phyloP scores from a whole-genome alignment of 2,888 invertebrate species.

The Agrochola macilenta region DNA sequence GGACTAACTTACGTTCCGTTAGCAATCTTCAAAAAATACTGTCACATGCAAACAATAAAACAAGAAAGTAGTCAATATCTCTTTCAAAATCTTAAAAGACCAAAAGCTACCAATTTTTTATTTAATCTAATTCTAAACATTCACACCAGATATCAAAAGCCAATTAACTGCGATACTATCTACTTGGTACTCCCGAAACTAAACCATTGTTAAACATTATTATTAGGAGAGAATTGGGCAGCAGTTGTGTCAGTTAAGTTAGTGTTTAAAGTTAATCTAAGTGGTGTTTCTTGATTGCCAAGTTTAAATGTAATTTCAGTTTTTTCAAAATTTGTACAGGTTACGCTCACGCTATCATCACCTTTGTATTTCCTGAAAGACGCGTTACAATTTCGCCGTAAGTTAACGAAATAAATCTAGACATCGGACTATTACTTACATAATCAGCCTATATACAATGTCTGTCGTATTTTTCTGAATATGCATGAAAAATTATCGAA shows the following conservation, averaged over 20 bases:
- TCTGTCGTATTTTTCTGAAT: no score
- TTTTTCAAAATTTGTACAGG: no score
- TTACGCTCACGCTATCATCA: no score
- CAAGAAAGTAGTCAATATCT: no score
- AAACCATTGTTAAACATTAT: constrained; percentile 30
- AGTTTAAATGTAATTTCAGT: neutral
- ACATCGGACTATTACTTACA: no score
- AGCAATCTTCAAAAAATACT: neutral
- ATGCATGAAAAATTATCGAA: no score
- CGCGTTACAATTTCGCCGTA: no score
- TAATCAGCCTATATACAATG: no score
- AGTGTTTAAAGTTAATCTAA: neutral
- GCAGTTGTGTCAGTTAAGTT: neutral
- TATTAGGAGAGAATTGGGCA: neutral
- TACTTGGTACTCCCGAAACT: constrained; percentile 2
- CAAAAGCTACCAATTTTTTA: neutral
- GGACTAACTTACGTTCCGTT: neutral
- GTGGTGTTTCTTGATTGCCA: neutral
- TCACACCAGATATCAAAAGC: constrained; percentile 14
- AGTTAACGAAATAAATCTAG: no score
- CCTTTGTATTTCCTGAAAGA: no score
- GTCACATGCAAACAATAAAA: neutral
- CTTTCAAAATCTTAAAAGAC: no score
- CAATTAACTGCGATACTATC: constrained; percentile 28
- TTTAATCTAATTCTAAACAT: neutral